phyloP scores from a whole-genome alignment of 2,797 vertebrate species.

The Synanceia verrucosa region DNA sequence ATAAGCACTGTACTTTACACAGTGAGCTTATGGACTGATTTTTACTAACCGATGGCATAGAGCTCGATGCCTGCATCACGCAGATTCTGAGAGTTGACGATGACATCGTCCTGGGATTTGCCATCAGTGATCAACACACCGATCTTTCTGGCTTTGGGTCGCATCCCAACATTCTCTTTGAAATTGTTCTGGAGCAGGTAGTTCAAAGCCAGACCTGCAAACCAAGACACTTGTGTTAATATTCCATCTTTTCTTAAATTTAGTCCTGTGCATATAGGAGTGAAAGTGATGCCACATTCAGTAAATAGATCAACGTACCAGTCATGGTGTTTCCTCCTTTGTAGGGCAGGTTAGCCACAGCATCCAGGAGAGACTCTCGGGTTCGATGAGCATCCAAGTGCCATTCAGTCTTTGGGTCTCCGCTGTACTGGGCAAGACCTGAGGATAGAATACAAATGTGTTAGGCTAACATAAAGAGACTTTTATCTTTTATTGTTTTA shows the following conservation, averaged over 20 bases:
- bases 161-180: conserved; percentile 89
- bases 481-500: background rate
- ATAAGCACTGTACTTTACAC: background rate
- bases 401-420: conserved; percentile 98
- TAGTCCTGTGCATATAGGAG: background rate
- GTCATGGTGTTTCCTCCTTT: conserved; percentile 99
- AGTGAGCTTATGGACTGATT: background rate
- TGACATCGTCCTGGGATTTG: conserved; percentile 97
- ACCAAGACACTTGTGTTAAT: background rate
- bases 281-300: background rate
- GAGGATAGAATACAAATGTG: background rate
- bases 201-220: conserved; percentile 91
- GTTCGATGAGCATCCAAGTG: conserved; percentile 89
- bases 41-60: conserved; percentile 92
- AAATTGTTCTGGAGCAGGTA: conserved; percentile 96
- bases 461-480: conserved; percentile 10
- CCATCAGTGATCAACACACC: conserved; percentile 97
- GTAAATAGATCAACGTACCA: conserved; percentile 77
- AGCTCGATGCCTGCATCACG: conserved; percentile 90
- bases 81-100: conserved; percentile 87
- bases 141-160: conserved; percentile 91
- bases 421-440: conserved; percentile 98
- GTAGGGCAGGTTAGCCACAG: conserved; percentile 94
- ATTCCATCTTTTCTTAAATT: background rate
- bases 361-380: conserved; percentile 88